These are phyloP conservation scores for Okamejei kenojei DNA, from an alignment of 2,797 vertebrate genomes.

Conservation along the genomic window DNA sequence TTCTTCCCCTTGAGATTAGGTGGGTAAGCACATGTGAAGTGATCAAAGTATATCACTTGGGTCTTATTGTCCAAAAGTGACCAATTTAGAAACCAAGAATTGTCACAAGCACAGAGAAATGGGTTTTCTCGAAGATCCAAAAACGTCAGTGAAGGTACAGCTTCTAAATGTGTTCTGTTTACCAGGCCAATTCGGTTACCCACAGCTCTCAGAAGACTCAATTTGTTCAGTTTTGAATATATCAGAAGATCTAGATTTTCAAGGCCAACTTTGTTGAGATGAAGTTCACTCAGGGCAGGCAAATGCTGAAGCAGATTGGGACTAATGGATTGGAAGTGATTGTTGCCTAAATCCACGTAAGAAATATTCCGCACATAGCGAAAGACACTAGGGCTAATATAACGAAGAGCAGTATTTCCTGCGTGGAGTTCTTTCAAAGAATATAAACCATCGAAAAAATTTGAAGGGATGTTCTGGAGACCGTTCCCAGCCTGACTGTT, in stretches of 20 bases:
- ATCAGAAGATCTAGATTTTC: conserved; percentile 53
- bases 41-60: conserved; percentile 41
- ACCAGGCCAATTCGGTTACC: conserved; percentile 38
- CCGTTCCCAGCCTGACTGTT: conserved; percentile 45
- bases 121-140: conserved; percentile 40
- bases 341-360: conserved; percentile 52
- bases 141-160: neutral
- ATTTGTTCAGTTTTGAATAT: conserved; percentile 46
- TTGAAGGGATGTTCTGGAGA: conserved; percentile 47
- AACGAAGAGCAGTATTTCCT: conserved; percentile 45
- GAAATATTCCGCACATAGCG: conserved; percentile 46
- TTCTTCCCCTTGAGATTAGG: neutral
- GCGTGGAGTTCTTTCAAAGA: conserved; percentile 47
- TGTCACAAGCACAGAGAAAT: conserved; percentile 39
- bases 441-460: conserved; percentile 55
- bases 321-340: conserved; percentile 45
- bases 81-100: conserved; percentile 39
- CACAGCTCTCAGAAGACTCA: conserved; percentile 43
- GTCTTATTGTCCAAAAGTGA: neutral
- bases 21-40: conserved; percentile 27
- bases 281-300: conserved; percentile 47
- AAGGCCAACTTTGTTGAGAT: conserved; percentile 47
- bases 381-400: conserved; percentile 48
- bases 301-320: conserved; percentile 49
- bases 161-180: conserved; percentile 11